Conservation (phyloP, 1,140 invertebrate genomes). For the Drosophila subpulchrella region DNA sequence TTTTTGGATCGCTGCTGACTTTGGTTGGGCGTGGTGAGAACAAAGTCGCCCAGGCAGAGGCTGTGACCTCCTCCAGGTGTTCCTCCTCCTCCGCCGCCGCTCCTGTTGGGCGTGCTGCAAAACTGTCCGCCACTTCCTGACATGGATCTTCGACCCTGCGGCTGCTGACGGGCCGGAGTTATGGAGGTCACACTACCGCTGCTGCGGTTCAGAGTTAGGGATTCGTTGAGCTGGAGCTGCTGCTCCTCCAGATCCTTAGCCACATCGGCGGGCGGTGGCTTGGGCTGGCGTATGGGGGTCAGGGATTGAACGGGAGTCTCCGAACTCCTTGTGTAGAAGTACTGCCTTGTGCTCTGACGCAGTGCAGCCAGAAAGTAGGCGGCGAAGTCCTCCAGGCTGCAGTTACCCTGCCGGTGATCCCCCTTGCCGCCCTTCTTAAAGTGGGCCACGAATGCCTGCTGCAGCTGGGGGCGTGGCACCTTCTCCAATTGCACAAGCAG, state of each 20-base stretch:
- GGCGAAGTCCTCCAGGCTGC: constrained; percentile 76
- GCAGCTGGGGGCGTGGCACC: constrained; percentile 35
- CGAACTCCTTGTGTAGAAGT: constrained; percentile 50
- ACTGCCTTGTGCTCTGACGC: constrained; percentile 62
- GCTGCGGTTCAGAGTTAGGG: constrained; percentile 18
- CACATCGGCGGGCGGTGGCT: constrained; percentile 7
- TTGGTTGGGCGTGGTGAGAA: constrained; percentile 54
- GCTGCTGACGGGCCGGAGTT: constrained; percentile 23
- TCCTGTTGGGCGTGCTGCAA: constrained; percentile 56
- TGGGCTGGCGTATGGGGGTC: constrained; percentile 51
- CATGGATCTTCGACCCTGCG: constrained; percentile 40
- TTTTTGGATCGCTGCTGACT: constrained; percentile 60
- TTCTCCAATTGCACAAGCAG: constrained; percentile 47
- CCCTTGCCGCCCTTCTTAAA: constrained; percentile 23
- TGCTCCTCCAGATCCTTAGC: constrained; percentile 33
- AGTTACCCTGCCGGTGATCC: constrained; percentile 9
- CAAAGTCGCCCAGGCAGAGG: constrained; percentile 75
- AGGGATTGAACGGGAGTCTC: constrained; percentile 54
- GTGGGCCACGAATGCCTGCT: constrained; percentile 32
- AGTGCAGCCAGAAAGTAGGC: constrained; percentile 72
- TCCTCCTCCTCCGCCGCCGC: constrained; percentile 22
- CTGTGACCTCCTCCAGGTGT: constrained; percentile 20
- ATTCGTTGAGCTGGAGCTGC: constrained; percentile 34
- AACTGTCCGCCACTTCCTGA: constrained; percentile 26
- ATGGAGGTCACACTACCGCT: constrained; percentile 21